These are phyloP conservation scores for Agraylea sexmaculata DNA, from an alignment of 1,140 invertebrate species.

Conservation along the genomic window DNA sequence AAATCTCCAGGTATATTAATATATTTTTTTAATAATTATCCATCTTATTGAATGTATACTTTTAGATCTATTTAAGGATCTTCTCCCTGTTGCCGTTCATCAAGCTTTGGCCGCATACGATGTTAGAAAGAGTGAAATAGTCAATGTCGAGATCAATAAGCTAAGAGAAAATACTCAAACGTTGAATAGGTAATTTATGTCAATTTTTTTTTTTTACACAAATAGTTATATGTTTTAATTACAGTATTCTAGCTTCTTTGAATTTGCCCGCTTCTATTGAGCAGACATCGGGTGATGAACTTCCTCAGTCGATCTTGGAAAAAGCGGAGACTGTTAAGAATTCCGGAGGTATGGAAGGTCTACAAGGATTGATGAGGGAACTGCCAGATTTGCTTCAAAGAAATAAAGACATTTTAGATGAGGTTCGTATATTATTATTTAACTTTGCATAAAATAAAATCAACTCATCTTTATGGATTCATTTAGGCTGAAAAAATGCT, in stretches of 20 bases:
- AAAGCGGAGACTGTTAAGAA: slow-evolving; percentile 65
- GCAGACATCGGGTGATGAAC: slow-evolving; percentile 58
- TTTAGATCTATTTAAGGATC: slow-evolving; percentile 75
- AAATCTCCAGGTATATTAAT: slow-evolving; percentile 51
- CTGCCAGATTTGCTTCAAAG: slow-evolving; percentile 81
- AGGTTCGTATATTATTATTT: slow-evolving; percentile 44
- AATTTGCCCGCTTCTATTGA: slow-evolving; percentile 97
- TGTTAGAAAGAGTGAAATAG: slow-evolving; percentile 69
- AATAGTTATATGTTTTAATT: slow-evolving; percentile 21
- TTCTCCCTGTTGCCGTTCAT: slow-evolving; percentile 83
- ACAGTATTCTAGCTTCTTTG: slow-evolving; percentile 77
- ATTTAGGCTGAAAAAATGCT: slow-evolving; percentile 68
- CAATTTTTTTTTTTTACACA: slow-evolving; percentile 45
- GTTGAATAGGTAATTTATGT: slow-evolving; percentile 66
- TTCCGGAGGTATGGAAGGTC: slow-evolving; percentile 52
- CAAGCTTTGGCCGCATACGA: slow-evolving; percentile 79
- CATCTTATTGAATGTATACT: slow-evolving; percentile 24
- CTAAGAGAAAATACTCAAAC: slow-evolving; percentile 82
- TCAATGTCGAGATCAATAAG: slow-evolving; percentile 62
- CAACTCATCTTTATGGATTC: slow-evolving; percentile 16
- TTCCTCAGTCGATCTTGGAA: slow-evolving; percentile 82
- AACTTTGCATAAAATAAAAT: background rate
- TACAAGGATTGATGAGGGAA: slow-evolving; percentile 57
- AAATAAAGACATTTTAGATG: slow-evolving; percentile 92
- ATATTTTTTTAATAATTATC: slow-evolving; percentile 3